These are phyloP conservation scores for Phaethornis superciliosus DNA, from an alignment of 2,113 vertebrate species.

Conservation along the genomic window DNA sequence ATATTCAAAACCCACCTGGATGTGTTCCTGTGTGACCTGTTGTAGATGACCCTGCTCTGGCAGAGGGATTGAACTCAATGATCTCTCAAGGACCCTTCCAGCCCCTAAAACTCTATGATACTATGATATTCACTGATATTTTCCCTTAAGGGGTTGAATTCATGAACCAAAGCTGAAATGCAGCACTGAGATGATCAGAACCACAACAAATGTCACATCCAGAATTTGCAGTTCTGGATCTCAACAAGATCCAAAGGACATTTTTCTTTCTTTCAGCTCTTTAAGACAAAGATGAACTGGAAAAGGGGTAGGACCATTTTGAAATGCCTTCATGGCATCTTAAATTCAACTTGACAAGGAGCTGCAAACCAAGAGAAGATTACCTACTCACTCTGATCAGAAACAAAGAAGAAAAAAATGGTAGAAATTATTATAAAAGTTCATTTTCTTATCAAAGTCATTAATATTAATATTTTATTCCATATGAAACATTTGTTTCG, in stretches of 20 bases:
- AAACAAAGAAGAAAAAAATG: background rate
- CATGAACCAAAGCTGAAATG: background rate
- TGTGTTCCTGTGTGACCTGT: no score
- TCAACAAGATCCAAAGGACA: background rate
- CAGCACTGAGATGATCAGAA: background rate
- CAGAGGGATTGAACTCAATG: no score
- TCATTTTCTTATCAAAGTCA: background rate
- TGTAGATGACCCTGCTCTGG: no score
- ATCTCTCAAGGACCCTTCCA: no score
- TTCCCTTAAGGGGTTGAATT: background rate
- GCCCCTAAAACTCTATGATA: no score
- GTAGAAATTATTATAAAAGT: background rate
- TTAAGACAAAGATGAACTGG: background rate
- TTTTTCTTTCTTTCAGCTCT: background rate
- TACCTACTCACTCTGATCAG: background rate
- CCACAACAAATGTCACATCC: background rate
- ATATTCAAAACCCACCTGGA: no score
- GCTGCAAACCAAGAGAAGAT: background rate
- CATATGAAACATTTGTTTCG: conserved; percentile 1
- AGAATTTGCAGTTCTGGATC: background rate
- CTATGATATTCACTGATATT: background rate
- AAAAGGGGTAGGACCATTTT: background rate
- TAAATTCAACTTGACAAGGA: background rate
- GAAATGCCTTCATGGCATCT: background rate
- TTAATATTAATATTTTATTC: conserved; percentile 38